phyloP scores from a whole-genome alignment of 2,888 invertebrate species.

The Didymodactylos carnosus region DNA sequence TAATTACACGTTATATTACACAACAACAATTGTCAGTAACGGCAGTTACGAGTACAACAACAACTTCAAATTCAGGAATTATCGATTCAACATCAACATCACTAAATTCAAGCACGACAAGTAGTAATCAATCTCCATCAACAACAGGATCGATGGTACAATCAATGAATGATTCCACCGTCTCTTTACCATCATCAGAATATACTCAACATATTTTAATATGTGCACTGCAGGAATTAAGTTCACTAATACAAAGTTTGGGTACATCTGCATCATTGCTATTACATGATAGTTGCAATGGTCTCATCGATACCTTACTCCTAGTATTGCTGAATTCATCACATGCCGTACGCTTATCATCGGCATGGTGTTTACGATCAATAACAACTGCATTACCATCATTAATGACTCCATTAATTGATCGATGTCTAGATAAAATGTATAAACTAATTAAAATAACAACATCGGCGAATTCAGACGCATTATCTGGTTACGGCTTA shows the following conservation, averaged over 20 bases:
- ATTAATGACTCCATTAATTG: conserved; percentile 74
- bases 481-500: conserved; percentile 59
- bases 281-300: background rate
- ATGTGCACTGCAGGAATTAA: conserved; percentile 79
- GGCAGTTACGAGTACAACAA: conserved; percentile 56
- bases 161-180: background rate
- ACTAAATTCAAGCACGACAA: background rate
- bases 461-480: conserved; percentile 35
- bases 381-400: conserved; percentile 80
- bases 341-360: conserved; percentile 65
- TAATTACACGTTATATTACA: conserved; percentile 43
- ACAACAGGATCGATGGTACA: background rate
- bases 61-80: background rate
- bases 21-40: conserved; percentile 43
- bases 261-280: conserved; percentile 58
- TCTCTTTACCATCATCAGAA: background rate
- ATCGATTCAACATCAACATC: background rate
- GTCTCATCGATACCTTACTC: conserved; percentile 1
- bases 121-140: background rate
- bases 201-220: conserved; percentile 63
- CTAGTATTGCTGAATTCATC: background rate
- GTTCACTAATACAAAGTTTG: conserved; percentile 63
- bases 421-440: conserved; percentile 40
- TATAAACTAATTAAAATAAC: conserved; percentile 56
- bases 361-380: conserved; percentile 78